These are phyloP conservation scores for Drosophila eugracilis DNA, from an alignment of 1,140 invertebrate species.

Conservation along the genomic window DNA sequence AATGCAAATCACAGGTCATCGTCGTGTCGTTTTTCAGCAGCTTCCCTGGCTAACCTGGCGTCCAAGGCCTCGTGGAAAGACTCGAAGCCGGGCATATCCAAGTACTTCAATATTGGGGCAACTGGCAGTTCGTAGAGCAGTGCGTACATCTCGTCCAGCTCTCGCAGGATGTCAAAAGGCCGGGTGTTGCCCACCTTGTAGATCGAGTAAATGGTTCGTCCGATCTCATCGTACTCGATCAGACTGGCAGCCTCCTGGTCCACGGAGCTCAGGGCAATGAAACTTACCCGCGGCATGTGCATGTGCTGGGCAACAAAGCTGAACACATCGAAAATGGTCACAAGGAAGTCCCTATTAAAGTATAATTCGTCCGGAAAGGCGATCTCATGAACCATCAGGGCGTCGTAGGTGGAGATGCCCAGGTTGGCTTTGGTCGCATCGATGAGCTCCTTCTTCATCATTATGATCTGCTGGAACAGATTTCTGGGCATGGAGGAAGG, in stretches of 20 bases:
- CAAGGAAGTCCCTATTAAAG: conserved; percentile 42
- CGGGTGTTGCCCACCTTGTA: conserved; percentile 60
- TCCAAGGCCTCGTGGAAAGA: conserved; percentile 62
- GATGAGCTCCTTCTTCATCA: conserved; percentile 46
- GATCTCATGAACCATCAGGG: conserved; percentile 55
- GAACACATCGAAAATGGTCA: conserved; percentile 61
- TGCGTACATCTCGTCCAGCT: conserved; percentile 69
- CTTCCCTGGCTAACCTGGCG: conserved; percentile 33
- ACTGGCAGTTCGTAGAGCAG: conserved; percentile 53
- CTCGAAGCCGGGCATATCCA: conserved; percentile 62
- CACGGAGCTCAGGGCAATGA: conserved; percentile 44
- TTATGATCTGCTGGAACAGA: conserved; percentile 59
- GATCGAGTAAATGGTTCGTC: conserved; percentile 65
- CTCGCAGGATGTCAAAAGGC: conserved; percentile 65
- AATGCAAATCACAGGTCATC: conserved; percentile 3
- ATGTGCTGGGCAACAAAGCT: conserved; percentile 60
- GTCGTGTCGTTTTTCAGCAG: conserved; percentile 39
- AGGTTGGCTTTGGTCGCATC: conserved; percentile 17
- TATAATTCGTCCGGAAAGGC: conserved; percentile 42
- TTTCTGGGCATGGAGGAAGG: conserved; percentile 44
- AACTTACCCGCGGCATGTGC: conserved; percentile 66
- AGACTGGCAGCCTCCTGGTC: conserved; percentile 44
- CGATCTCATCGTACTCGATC: conserved; percentile 50
- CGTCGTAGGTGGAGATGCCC: conserved; percentile 18
- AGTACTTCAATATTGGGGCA: conserved; percentile 24